Percentiles rank a stretch among this genome's conserved stretches.
phyloP scores from a whole-genome alignment of 2,888 invertebrate species.

The Mesorhabditis belari region DNA sequence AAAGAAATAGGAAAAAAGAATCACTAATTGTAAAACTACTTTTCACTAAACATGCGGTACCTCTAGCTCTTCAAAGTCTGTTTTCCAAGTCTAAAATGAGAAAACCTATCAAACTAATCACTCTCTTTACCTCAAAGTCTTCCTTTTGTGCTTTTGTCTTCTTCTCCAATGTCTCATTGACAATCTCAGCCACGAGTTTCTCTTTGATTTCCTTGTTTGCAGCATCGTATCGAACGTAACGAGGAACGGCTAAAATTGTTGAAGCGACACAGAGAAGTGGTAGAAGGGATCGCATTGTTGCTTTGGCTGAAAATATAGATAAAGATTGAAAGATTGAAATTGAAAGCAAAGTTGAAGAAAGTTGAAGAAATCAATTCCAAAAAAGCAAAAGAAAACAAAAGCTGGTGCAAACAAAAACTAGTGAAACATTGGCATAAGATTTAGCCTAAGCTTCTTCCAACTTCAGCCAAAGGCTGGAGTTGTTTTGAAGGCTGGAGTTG shows the following conservation, averaged over 20 bases:
- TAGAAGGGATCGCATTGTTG: background rate
- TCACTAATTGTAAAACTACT: no score
- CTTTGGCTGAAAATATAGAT: background rate
- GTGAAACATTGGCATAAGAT: no score
- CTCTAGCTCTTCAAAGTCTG: no score
- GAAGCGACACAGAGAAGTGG: background rate
- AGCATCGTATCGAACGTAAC: background rate
- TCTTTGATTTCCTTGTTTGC: background rate
- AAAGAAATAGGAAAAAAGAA: no score
- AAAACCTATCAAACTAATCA: no score
- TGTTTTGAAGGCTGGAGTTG: no score
- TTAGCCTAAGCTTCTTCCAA: no score
- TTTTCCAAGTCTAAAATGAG: no score
- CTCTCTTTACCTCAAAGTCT: background rate
- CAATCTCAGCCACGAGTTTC: background rate
- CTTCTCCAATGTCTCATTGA: background rate
- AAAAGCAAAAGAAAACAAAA: background rate
- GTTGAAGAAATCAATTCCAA: background rate
- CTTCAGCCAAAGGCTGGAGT: no score
- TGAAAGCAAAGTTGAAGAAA: background rate
- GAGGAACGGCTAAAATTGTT: background rate
- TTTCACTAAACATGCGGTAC: no score
- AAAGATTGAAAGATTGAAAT: background rate
- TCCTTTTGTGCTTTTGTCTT: background rate
- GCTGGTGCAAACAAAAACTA: no score